Evolutionary conservation across 2,113 vertebrate genomes (phyloP).

Genomic region (Neolamprologus kungweensis): DNA sequence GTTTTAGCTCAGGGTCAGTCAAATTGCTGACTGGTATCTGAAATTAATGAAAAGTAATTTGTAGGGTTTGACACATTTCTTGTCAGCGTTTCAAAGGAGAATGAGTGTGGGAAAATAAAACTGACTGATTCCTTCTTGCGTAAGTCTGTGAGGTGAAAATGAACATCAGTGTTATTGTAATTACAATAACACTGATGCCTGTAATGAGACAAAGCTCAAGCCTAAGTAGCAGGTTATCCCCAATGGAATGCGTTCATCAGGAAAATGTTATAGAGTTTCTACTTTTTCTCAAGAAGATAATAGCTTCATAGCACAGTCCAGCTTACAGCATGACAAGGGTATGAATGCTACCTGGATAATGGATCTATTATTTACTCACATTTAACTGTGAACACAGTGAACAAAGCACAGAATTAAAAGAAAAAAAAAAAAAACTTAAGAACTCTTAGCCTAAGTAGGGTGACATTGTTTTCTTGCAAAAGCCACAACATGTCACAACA

Average conservation of each 20-base stretch:
- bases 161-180: background rate
- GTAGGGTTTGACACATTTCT: constrained; percentile 35
- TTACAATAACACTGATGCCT: background rate
- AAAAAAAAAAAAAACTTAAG: background rate
- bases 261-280: background rate
- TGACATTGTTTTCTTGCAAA: background rate
- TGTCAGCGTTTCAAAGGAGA: constrained; percentile 4
- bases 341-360: background rate
- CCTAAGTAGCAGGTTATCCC: background rate
- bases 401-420: background rate
- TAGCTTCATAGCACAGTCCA: background rate
- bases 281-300: background rate
- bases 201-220: background rate
- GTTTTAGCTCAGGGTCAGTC: constrained; percentile 47
- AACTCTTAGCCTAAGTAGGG: background rate
- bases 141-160: constrained; percentile 12
- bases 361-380: background rate
- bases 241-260: background rate
- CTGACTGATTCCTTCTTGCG: background rate
- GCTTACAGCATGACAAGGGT: background rate
- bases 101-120: background rate
- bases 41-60: constrained; percentile 59
- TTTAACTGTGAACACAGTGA: background rate
- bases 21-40: constrained; percentile 49
- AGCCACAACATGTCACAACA: background rate